Base-by-base conservation (phyloP, 2,113 vertebrate species). In the Galeopterus variegatus region DNA sequence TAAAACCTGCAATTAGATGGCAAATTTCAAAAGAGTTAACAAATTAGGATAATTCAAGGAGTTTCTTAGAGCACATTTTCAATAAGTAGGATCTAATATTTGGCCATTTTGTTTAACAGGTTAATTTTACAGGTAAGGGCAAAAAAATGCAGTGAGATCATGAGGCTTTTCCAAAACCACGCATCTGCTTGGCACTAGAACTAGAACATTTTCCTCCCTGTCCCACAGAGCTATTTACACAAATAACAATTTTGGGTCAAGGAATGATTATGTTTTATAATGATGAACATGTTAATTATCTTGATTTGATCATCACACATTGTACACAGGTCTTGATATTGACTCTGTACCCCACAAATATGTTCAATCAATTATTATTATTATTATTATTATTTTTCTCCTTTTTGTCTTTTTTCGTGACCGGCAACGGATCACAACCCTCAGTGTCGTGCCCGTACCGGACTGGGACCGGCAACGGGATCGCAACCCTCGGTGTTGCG, bases 1-100 rank as follows among this genome's bases (percentile, higher is more conserved):
- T 58, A n/a, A 97, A 52, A 54, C 21, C n/a, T 94, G 76, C 95
- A 92, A 92, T 72, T 92, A 52, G 15, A 54, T 92, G 9, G 3
- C 87, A 83, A 93, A 72, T 69, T 18, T 90, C 17, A 65, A 96
- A 80, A 64, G 10, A 31, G 12, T 56, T 19, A 73, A 73, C 58
- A 94, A 81, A 70, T 88, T 6, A 93, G 0, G 88, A 41, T 72
- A 88, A 64, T 86, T 85, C 9, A 62, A 77, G 12, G 83, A 64
- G 9, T 1, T 52, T 86, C 8, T 85, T 41, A 87, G 15, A 65
- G 36, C 24, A 50, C 9, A 79, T 73, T 79, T 73, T n/a, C 24
- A 93, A 87, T 54, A 80, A 79, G 28, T 72, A 45, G 3, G 2
- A 65, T 82, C 36, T 23, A n/a, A 54, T n/a, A 62, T 72, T 67